Conservation (phyloP, 1,140 invertebrate species). For the Heliconius himera region DNA sequence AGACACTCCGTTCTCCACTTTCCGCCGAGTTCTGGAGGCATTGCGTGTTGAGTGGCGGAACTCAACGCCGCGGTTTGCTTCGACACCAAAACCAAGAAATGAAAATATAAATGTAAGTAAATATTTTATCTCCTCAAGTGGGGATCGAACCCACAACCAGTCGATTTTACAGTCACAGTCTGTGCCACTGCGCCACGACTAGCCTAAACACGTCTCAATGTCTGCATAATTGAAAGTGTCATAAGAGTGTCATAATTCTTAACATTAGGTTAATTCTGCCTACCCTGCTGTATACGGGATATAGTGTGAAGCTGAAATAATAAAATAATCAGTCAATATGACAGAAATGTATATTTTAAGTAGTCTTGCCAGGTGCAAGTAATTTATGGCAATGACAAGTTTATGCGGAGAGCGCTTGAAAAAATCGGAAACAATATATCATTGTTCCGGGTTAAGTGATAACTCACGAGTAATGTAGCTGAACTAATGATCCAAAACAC, state of each 20-base stretch:
- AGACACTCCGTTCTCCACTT: no score
- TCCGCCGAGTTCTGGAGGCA: no score
- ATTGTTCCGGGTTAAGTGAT: conserved; percentile 9
- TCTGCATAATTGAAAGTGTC: no score
- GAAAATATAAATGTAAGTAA: no score
- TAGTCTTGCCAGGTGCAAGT: not conserved
- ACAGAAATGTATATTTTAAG: not conserved
- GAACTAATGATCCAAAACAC: conserved; percentile 1
- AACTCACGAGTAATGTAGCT: conserved; percentile 7
- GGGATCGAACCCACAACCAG: no score
- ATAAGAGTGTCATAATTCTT: not conserved
- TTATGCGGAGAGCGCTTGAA: not conserved
- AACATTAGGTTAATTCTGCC: not conserved
- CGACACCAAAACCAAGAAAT: no score
- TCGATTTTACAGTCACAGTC: no score
- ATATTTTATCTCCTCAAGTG: no score
- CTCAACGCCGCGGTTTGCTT: no score
- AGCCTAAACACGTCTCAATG: not conserved
- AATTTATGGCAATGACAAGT: not conserved
- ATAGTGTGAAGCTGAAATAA: not conserved
- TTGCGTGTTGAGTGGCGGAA: no score
- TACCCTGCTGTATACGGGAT: not conserved
- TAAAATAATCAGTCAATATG: not conserved
- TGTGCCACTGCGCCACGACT: no score
- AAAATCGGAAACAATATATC: conserved; percentile 9